Evolutionary conservation across 92 coral and sea anemone genomes (phyloP).

Genomic region (Zoanthus gigantus): DNA sequence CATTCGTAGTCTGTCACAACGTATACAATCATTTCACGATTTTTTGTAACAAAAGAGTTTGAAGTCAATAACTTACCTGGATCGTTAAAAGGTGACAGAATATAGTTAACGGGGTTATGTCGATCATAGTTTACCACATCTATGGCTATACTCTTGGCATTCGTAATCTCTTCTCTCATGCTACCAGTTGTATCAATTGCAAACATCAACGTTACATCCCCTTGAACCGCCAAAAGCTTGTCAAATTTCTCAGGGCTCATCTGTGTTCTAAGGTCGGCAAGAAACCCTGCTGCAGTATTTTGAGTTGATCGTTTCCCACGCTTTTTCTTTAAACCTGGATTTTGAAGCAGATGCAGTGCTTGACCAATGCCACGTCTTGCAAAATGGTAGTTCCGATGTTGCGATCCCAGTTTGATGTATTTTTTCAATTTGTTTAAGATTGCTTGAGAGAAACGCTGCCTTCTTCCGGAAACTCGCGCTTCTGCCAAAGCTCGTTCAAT

Average conservation of each 20-base stretch:
- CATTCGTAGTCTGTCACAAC: too few species aligned
- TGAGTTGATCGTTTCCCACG: slow-evolving; percentile 68
- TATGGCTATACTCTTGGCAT: slow-evolving; percentile 82
- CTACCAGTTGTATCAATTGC: slow-evolving; percentile 96
- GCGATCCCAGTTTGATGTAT: too few species aligned
- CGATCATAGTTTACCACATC: slow-evolving; percentile 72
- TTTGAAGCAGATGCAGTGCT: slow-evolving; percentile 56
- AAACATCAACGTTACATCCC: slow-evolving; percentile 92
- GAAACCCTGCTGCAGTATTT: slow-evolving; percentile 63
- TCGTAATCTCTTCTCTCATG: slow-evolving; percentile 77
- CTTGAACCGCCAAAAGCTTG: slow-evolving; percentile 87
- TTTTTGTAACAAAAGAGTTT: too few species aligned
- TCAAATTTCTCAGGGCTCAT: slow-evolving; percentile 72
- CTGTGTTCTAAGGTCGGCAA: slow-evolving; percentile 64
- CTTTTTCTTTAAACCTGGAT: slow-evolving; percentile 8
- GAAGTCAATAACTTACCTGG: not conserved
- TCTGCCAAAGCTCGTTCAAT: slow-evolving; percentile 82
- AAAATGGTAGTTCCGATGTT: slow-evolving; percentile 49
- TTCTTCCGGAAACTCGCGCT: slow-evolving; percentile 60
- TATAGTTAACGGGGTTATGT: slow-evolving; percentile 62
- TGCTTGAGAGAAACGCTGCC: too few species aligned
- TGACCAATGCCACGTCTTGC: slow-evolving; percentile 12
- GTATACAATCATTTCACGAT: too few species aligned
- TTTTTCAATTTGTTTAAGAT: too few species aligned
- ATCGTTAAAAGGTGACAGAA: slow-evolving; percentile 82